These are phyloP conservation scores for Alethe diademata DNA, from an alignment of 2,113 vertebrate genomes.

Conservation along the genomic window DNA sequence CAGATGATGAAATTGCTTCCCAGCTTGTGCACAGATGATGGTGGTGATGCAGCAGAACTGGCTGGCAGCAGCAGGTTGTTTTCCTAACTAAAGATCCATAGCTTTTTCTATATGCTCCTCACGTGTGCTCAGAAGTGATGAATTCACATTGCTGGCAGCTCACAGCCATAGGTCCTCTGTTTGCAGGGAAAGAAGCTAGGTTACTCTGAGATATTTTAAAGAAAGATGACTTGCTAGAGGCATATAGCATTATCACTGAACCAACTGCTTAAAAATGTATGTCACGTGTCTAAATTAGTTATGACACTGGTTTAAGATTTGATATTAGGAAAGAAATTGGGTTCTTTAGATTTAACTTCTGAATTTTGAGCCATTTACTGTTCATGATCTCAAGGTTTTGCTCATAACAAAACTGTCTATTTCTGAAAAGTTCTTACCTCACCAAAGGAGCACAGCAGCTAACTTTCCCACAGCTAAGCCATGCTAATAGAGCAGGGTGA, in stretches of 20 bases:
- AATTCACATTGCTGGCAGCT: neutral
- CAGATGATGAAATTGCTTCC: neutral
- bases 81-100: neutral
- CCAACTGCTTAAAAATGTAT: neutral
- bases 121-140: rapidly evolving
- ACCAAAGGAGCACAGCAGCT: neutral
- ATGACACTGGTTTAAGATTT: neutral
- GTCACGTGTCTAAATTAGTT: neutral
- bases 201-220: neutral
- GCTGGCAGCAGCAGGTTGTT: neutral
- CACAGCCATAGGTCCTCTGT: neutral
- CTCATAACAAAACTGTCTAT: neutral
- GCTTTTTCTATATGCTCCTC: neutral
- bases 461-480: neutral
- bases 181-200: neutral
- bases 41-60: neutral
- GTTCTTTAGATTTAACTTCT: neutral
- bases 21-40: neutral
- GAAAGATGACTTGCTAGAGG: neutral
- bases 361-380: neutral
- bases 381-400: neutral
- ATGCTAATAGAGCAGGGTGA: neutral
- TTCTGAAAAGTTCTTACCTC: neutral
- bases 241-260: neutral
- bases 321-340: neutral